Base-by-base conservation (phyloP, 2,888 invertebrate species). In the Drosophila eohydei region DNA sequence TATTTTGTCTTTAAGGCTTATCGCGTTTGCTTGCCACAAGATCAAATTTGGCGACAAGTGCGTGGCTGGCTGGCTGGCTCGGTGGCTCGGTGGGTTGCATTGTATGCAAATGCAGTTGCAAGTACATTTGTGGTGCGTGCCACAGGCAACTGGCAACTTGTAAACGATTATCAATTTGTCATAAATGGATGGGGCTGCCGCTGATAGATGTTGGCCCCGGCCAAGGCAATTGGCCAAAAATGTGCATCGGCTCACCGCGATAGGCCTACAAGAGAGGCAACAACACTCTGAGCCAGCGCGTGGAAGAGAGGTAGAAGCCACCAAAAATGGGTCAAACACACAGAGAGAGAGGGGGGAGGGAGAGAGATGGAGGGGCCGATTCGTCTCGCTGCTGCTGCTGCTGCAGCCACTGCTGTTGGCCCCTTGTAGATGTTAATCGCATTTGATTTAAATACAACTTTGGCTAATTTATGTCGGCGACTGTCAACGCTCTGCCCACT, bases 111-210 rank as follows among this genome's bases (percentile, higher is more conserved):
- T 84, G 56, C 69, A 6, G 28, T 21, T 14, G 48, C 63, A 64
- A 64, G 46, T 71, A 58, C 56, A 52, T 67, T 67, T 69, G 57
- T 78, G 83, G 88, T 88, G 83, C 83, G 83, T 83, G 88, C 83
- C 87, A 72, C 71, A 68, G 80, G 71, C 65, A 64, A 36, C 32
- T n/a, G 54, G 48, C 52, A 56, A 74, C 54, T 83, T 84, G 84
- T 88, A 52, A 83, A 50, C 81, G 89, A 88, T 89, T 89, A 86
- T 89, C 89, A 86, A 86, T 86, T 86, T 86, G 85, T 86, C 86
- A 89, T 89, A 86, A 86, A 86, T 86, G 86, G 86, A 70, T 34
- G 41, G 56, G 55, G 43, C 43, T 68, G 61, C 61, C 51, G 60
- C 88, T 81, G 81, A 88, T 86, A 88, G 83, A 86, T 83, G 83